These are phyloP conservation scores for Operophtera brumata DNA, from an alignment of 2,888 invertebrate species.

Conservation along the genomic window DNA sequence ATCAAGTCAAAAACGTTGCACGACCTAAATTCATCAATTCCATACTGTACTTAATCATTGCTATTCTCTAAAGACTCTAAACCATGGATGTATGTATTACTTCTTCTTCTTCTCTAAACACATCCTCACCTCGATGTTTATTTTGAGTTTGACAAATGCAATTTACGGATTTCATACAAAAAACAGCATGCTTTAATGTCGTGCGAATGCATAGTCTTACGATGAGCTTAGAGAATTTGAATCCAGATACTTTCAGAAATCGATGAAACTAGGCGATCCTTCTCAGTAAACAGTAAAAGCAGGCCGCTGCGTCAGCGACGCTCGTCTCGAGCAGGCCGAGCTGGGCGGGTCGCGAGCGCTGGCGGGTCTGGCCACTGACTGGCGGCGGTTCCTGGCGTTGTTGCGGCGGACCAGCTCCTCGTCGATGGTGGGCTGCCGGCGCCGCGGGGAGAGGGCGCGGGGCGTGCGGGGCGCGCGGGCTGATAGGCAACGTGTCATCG, in stretches of 20 bases:
- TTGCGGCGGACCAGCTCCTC: conserved; percentile 56
- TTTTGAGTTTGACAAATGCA: no score
- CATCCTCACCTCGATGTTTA: no score
- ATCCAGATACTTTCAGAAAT: not conserved
- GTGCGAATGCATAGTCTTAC: no score
- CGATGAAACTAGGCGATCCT: not conserved
- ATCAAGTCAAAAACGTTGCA: conserved; percentile 13
- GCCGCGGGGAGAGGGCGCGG: conserved; percentile 53
- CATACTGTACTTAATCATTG: not conserved
- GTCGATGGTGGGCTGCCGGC: conserved; percentile 39
- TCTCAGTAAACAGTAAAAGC: conserved; percentile 64
- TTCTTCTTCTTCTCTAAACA: no score
- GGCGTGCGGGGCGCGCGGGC: conserved; percentile 58
- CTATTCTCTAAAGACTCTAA: no score
- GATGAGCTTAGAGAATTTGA: no score
- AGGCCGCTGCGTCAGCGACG: conserved; percentile 66
- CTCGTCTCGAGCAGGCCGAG: conserved; percentile 58
- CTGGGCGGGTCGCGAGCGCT: conserved; percentile 63
- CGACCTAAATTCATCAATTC: conserved; percentile 1
- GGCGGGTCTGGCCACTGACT: conserved; percentile 55
- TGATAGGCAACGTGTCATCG: conserved; percentile 63
- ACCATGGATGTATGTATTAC: no score
- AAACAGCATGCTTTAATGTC: no score
- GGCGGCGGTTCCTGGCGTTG: conserved; percentile 60
- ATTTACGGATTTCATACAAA: no score